Percentiles rank a stretch among this genome's conserved stretches.
These are phyloP conservation scores for Paracentrotus lividus DNA, from an alignment of 53 echinoderm and acorn worm genomes.

Conservation along the genomic window DNA sequence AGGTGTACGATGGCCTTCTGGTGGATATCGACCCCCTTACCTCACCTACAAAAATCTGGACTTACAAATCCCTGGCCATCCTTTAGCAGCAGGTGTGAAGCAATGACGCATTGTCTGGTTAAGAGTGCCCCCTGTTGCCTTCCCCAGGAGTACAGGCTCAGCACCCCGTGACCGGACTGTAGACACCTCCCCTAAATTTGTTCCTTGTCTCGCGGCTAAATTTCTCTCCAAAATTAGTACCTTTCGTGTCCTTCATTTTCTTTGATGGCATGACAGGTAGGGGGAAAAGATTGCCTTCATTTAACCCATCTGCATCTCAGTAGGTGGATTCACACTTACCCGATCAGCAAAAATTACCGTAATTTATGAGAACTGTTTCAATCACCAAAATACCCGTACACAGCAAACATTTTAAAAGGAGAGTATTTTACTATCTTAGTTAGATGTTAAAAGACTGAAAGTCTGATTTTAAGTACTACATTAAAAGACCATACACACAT, in stretches of 20 bases:
- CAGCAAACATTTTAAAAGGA: too few species aligned
- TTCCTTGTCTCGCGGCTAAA: slow-evolving; percentile 8
- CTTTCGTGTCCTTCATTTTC: not conserved
- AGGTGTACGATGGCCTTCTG: too few species aligned
- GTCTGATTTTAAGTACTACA: too few species aligned
- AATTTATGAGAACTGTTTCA: too few species aligned
- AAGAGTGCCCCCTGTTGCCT: not conserved
- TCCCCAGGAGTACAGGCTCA: not conserved
- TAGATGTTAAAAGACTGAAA: slow-evolving; percentile 1
- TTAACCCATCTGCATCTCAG: too few species aligned
- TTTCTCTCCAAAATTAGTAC: not conserved
- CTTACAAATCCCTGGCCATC: slow-evolving; percentile 12
- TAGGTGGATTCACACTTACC: too few species aligned
- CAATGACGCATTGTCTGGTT: slow-evolving; percentile 27
- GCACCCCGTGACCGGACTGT: slow-evolving; percentile 18
- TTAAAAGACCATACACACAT: too few species aligned
- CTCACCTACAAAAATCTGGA: not conserved
- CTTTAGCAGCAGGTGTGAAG: not conserved
- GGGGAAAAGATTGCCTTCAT: too few species aligned
- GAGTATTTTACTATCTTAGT: too few species aligned
- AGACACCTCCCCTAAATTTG: slow-evolving; percentile 37
- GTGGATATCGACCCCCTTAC: not conserved
- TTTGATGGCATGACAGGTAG: not conserved
- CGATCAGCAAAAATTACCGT: too few species aligned
- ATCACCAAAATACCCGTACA: too few species aligned